Base-by-base conservation (phyloP, 2,888 invertebrate genomes). In the Ormyrus labotus region DNA sequence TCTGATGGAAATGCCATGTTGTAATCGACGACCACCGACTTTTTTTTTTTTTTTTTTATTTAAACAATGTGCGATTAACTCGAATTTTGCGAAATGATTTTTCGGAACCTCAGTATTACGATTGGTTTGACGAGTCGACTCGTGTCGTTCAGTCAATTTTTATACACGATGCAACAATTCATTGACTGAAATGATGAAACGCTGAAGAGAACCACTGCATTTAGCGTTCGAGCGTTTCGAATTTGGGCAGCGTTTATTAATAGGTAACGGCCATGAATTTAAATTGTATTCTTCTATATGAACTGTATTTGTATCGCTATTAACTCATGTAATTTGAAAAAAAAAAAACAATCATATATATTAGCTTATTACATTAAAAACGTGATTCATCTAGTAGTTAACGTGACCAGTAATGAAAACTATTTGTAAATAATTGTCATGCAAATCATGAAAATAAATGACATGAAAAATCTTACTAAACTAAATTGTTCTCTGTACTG, bases 371-470 rank as follows among this genome's bases (percentile, higher is more conserved):
- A 83, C 83, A 83, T 82, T 84, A 83, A 82, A 84, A 83, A 83
- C 83, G 85, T 84, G 84, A 84, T 83, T 82, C 76, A 82, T 75
- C 69, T 82, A 84, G 82, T 83, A 83, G 80, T 81, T 48, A 71
- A 81, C 34, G 82, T 70, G 82, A 84, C 72, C 70, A 82, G 77
- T 83, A 83, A 82, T 83, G 82, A 34, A 34, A 34, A 34, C 78
- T 84, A 84, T 82, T 84, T 85, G 84, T 85, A 85, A 84, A 85
- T 85, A 82, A 84, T 80, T 69, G 80, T 83, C 84, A 77, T 81
- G 58, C 71, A 82, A 80, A 78, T 81, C 79, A 83, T 60, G 81
- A 83, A 69, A 81, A 81, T 81, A 81, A 78, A 78, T 68, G 72
- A 75, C 19, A 51, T 50, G 9, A 75, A 78, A 78, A 68, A 34